A percentile compares a stretch with the other conserved stretches of the same genome.
Conservation (phyloP, 1,140 invertebrate species). For the Pseudomyrmex pallidus region DNA sequence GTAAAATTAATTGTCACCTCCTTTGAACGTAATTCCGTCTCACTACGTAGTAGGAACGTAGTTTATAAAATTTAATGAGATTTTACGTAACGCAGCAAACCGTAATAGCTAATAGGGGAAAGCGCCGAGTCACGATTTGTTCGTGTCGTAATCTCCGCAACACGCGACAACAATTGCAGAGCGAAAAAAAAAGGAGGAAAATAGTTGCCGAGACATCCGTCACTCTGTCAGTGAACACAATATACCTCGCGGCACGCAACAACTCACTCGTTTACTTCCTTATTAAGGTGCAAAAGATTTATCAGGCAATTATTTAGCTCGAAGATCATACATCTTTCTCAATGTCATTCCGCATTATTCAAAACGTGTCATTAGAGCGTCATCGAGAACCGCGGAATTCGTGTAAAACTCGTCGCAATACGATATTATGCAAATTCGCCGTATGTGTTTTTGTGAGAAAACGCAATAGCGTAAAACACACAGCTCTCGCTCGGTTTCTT, state of each 20-base stretch:
- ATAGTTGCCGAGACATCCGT: constrained; percentile 60
- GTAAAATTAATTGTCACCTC: background rate
- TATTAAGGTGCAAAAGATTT: constrained; percentile 52
- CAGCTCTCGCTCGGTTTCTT: background rate
- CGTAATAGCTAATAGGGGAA: constrained; percentile 49
- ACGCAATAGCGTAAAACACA: no score
- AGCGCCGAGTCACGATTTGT: constrained; percentile 57
- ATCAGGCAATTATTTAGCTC: constrained; percentile 24
- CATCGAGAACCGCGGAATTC: background rate
- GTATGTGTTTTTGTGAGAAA: no score
- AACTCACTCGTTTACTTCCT: constrained; percentile 56
- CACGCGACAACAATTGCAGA: constrained; percentile 57
- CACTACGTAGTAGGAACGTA: constrained; percentile 1
- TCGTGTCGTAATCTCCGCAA: constrained; percentile 55
- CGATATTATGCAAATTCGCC: background rate
- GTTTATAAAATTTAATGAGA: constrained; percentile 47
- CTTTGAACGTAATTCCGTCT: background rate
- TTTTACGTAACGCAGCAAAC: constrained; percentile 58
- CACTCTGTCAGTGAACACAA: constrained; percentile 61
- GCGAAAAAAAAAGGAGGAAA: constrained; percentile 21
- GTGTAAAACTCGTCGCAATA: background rate
- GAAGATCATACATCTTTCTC: constrained; percentile 48
- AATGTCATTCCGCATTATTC: constrained; percentile 13
- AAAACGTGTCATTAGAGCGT: constrained; percentile 13
- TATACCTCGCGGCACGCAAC: constrained; percentile 39